Conservation (phyloP, 2,888 invertebrate genomes). For the Lapara coniferarum region DNA sequence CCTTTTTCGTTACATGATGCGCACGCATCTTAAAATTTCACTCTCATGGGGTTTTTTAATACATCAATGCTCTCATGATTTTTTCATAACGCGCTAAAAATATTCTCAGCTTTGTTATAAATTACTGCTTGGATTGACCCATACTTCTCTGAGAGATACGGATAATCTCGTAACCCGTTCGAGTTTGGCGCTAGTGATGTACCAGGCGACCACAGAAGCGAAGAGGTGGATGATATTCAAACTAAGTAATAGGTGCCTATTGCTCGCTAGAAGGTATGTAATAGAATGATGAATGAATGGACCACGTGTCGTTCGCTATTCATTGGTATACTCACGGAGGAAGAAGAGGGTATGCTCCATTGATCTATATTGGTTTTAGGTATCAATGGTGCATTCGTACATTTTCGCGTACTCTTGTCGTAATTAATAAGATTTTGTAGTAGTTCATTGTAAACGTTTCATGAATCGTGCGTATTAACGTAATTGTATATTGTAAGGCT, state of each 20-base stretch:
- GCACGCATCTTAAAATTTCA: too few species aligned
- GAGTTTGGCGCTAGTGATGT: slow-evolving; percentile 39
- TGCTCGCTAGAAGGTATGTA: slow-evolving; percentile 70
- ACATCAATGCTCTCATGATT: too few species aligned
- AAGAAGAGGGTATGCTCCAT: too few species aligned
- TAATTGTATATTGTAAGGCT: neutral
- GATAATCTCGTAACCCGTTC: slow-evolving; percentile 57
- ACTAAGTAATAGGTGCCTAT: slow-evolving; percentile 75
- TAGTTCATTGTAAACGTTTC: neutral
- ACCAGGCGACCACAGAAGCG: slow-evolving; percentile 24
- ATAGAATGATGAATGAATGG: slow-evolving; percentile 32
- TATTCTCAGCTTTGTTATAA: too few species aligned
- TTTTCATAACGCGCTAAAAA: too few species aligned
- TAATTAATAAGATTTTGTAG: neutral
- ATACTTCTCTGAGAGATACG: neutral
- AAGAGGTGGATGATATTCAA: slow-evolving; percentile 56
- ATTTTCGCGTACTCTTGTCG: neutral
- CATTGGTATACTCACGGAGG: too few species aligned
- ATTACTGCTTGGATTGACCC: too few species aligned
- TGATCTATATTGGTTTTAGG: too few species aligned
- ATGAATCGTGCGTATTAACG: neutral
- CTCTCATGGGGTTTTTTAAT: too few species aligned
- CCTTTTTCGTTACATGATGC: too few species aligned
- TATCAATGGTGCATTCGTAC: neutral
- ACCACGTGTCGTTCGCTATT: neutral